Base-by-base conservation (phyloP, 2,888 invertebrate genomes). In the Boloria selene region DNA sequence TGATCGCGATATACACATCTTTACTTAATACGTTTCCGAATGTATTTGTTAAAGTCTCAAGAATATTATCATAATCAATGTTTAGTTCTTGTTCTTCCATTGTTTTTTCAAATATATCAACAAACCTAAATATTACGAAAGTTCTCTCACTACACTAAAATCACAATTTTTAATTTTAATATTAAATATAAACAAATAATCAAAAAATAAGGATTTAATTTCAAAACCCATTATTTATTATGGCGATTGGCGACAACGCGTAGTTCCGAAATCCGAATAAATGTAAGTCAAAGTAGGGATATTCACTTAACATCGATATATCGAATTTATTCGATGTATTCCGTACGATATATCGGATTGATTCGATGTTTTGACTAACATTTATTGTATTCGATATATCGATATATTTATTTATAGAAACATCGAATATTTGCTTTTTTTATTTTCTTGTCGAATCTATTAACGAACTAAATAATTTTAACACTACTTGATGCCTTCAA, bases 1-100 rank as follows among this genome's bases (percentile, higher is more conserved):
- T 82, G 16, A 92, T 75, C 16, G 86, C 75, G 60, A 70, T 70
- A 53, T 90, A 84, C n/a, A 83, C 84, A 62, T 86, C 87, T 70
- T 72, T 76, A 68, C 73, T 81, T 64, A 90, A 68, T 26, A 83
- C 77, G 68, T 80, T 74, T 4, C 85, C 85, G 61, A 91, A 92
- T 80, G 90, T 85, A 65, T 75, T 79, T 53, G 76, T 67, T 61
- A 91, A 72, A 65, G 77, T 79, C 18, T 86, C 81, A 63, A 86
- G 77, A 75, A 85, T 77, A 60, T 78, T 75, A 54, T 69, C 64
- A 65, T 73, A 79, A 64, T 78, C 69, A 55, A 53, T 73, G 64
- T 65, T 68, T 64, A 69, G 64, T n/a, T 64, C 69, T 47, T 64
- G 53, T 44, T 69, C 61, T 49, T 71, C 73, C 74, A 74, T 74